Percentiles rank a stretch among this genome's conserved stretches.
These are phyloP conservation scores for Ascaphus truei DNA, from an alignment of 2,113 vertebrate species.

Conservation along the genomic window DNA sequence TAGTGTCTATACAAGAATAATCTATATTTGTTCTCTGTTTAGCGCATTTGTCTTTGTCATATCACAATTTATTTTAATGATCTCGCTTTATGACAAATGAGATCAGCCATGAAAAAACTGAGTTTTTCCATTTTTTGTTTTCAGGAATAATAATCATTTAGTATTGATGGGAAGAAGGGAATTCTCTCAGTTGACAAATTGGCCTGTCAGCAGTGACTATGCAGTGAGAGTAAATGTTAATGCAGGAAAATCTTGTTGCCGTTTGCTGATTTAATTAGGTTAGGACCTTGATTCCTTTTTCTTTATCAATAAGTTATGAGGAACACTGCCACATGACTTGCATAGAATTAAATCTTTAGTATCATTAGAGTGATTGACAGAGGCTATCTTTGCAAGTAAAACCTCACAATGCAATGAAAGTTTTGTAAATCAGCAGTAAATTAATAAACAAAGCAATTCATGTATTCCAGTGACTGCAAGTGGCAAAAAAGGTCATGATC, in stretches of 20 bases:
- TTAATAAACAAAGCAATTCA: too few relatives aligned
- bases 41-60: too few relatives aligned
- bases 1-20: too few relatives aligned
- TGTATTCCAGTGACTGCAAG: too few relatives aligned
- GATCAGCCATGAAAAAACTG: not conserved
- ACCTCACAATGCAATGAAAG: not conserved
- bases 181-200: not conserved
- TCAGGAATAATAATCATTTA: not conserved
- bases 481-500: too few relatives aligned
- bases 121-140: not conserved
- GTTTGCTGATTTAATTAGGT: not conserved
- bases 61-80: too few relatives aligned
- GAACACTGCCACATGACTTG: not conserved
- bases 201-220: not conserved
- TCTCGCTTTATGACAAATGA: too few relatives aligned
- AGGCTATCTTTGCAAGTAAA: not conserved
- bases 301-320: conserved; percentile 1
- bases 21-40: too few relatives aligned
- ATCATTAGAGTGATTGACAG: not conserved
- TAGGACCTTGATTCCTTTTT: not conserved
- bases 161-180: not conserved
- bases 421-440: not conserved
- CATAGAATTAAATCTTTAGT: not conserved
- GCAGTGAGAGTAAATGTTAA: not conserved
- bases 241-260: not conserved